Evolutionary conservation across 2,888 invertebrate genomes (phyloP).

Genomic region (Schizaphis graminum): DNA sequence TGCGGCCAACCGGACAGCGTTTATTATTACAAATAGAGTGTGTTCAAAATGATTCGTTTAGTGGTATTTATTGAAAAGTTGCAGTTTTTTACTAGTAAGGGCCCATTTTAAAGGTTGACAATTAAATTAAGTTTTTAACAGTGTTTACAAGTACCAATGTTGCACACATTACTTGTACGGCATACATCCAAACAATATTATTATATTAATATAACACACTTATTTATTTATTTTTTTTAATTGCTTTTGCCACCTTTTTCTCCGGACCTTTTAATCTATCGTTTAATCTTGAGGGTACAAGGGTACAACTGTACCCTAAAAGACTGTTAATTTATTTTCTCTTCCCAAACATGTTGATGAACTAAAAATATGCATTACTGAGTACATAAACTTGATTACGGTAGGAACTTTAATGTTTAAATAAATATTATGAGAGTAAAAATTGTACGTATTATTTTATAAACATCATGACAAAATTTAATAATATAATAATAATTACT

Average conservation of each 20-base stretch:
- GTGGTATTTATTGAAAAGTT: neutral
- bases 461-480: neutral
- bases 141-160: neutral
- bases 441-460: neutral
- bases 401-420: neutral
- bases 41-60: neutral
- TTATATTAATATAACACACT: no score
- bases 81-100: neutral
- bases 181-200: neutral
- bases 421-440: neutral
- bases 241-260: neutral
- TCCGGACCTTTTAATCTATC: neutral
- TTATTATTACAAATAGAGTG: neutral
- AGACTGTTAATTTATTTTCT: neutral
- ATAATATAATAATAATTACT: neutral
- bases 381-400: neutral
- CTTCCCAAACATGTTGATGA: neutral
- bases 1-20: neutral
- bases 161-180: neutral
- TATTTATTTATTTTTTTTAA: no score
- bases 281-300: neutral
- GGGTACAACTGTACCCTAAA: no score
- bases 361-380: neutral
- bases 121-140: neutral
- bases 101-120: neutral